Base-by-base conservation (phyloP, 2,888 invertebrate species). In the Hoplodrina blanda region DNA sequence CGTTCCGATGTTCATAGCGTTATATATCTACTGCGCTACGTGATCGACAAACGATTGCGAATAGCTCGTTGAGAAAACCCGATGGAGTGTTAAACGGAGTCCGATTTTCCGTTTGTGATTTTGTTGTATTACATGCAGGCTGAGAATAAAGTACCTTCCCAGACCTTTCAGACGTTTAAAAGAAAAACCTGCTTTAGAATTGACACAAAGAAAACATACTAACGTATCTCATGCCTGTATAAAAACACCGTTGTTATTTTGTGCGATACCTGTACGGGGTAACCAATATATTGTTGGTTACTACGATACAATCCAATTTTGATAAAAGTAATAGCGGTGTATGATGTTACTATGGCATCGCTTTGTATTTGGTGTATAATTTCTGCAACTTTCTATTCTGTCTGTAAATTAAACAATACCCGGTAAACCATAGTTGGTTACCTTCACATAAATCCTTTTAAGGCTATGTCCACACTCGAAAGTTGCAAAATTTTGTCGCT, bases 391-490 rank as follows among this genome's bases (percentile, higher is more conserved):
- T 66, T 80, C 82, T 73, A 69, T 61, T 81, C 19, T 56, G 60
- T 63, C 46, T 57, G 59, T 41, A 30, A 59, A 13, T 69, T 53
- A 65, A 78, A 78, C 69, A 84, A 75, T 69, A 69, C 64, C 60
- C 53, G 61, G 63, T 63, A 60, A 52, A 70, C 57, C 55, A 44
- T 49, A 68, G 44, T 75, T 60, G 70, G 63, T 73, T 62, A 20
- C 83, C 78, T 82, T 80, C 72, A 73, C 74, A 75, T 74, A 82
- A 82, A 74, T 78, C 72, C 69, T 82, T 74, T 73, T 73, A 67
- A 85, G 78, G 76, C 66, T 78, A 62, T 74, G 83, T 76, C 62
- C 70, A 75, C 69, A 78, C 72, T 69, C 72, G 78, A 80, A 80
- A 61, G 84, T 82, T 77, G 76, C 83, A 65, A 82, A 81, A 80